A percentile compares a stretch with the other conserved stretches of the same genome.
These are phyloP conservation scores for Notospermus geniculatus DNA, from an alignment of 1,140 invertebrate genomes.

Conservation along the genomic window DNA sequence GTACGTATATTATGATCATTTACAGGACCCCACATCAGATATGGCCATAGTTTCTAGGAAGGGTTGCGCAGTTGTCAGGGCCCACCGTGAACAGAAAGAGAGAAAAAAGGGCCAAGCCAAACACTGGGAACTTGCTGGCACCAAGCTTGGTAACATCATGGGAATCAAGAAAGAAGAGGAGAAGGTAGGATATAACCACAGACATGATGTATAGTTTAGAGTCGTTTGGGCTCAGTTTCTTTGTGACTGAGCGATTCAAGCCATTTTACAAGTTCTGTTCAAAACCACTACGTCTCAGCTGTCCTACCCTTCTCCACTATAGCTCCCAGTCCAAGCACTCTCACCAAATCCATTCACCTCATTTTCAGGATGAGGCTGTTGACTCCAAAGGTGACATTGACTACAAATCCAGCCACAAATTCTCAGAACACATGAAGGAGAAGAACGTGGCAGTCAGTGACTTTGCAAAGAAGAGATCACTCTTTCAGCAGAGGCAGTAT, in stretches of 20 bases:
- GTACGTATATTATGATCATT: slow-evolving; percentile 2
- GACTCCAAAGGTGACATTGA: slow-evolving; percentile 56
- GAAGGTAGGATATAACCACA: slow-evolving; percentile 53
- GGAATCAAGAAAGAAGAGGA: slow-evolving; percentile 80
- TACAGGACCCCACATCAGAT: slow-evolving; percentile 91
- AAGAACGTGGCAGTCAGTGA: slow-evolving; percentile 74
- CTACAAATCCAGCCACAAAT: slow-evolving; percentile 83
- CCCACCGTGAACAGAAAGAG: slow-evolving; percentile 94
- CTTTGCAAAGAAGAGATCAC: slow-evolving; percentile 83
- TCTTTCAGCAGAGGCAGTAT: slow-evolving; percentile 85
- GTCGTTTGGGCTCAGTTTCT: too few relatives aligned
- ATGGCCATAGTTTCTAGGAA: slow-evolving; percentile 97
- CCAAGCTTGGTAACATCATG: slow-evolving; percentile 95
- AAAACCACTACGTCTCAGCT: too few relatives aligned
- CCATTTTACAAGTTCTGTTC: too few relatives aligned
- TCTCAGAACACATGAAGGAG: slow-evolving; percentile 89
- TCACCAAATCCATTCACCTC: too few relatives aligned
- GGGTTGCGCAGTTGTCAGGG: slow-evolving; percentile 82
- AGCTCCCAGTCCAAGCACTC: too few relatives aligned
- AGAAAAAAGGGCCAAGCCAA: slow-evolving; percentile 94
- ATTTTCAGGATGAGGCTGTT: slow-evolving; percentile 43
- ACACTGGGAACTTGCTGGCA: slow-evolving; percentile 98
- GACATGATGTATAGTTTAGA: not conserved
- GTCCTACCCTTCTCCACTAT: too few relatives aligned
- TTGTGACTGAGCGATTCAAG: too few relatives aligned